Base-by-base conservation (phyloP, 2,113 vertebrate genomes). In the Syngnathus floridae region DNA sequence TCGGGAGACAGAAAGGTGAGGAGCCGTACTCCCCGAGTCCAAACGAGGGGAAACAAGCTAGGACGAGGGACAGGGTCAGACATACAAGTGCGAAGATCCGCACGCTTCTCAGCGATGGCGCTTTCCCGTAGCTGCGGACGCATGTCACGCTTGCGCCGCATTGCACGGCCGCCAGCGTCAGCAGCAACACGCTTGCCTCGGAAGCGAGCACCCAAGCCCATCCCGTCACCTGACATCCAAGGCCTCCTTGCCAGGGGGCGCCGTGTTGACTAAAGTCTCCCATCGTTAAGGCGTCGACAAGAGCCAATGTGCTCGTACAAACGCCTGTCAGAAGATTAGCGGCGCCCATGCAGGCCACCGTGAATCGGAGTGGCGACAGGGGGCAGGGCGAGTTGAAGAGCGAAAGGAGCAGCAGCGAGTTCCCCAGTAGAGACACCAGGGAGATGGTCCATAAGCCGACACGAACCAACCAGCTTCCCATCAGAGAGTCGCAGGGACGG, bases 381-480 rank as follows among this genome's bases (percentile, higher is more conserved):
- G 93, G 91, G 59, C 84, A 87, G 0, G 92, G 89, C 0, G 93
- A 91, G 6, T 89, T 88, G 12, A 95, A 94, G 63, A 96, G 87
- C 0, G 92, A 92, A 69, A 95, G 74, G 37, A 95, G 85, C 65
- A 97, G 88, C 70, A 98, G 82, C 58, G 91, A 90, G 0, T 98
- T 98, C 65, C 94, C 93, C 68, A 94, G 75, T 71, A 96, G 78
- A 0, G 95, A 93, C 63, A 96, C 87, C 65, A 96, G 73, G 5
- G 91, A 81, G 6, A 95, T 90, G 80, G 84, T 79, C 95, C 96
- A 98, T 76, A 98, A 85, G 0, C 93, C 95, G 62, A 98, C 86
- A 55, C 95, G 95, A 63, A 97, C 88, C 69, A 94, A 82, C 96
- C 95, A 98, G 87, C 95, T 96, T 82, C 94, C 95, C 65, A 98